Base-by-base conservation (phyloP, 2,113 vertebrate genomes). In the Nyctibius bracteatus region DNA sequence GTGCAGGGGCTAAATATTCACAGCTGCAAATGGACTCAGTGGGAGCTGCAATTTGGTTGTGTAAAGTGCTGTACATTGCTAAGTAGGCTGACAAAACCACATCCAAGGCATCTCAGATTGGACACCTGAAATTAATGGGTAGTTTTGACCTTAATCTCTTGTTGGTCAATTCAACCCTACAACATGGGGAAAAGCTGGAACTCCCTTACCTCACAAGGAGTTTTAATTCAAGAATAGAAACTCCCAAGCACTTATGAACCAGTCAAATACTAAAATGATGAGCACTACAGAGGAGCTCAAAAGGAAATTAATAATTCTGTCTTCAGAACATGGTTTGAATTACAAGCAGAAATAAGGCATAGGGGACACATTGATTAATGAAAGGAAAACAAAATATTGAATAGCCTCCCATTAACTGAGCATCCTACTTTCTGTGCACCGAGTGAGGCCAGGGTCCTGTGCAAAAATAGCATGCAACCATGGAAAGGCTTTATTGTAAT, bases 261-360 rank as follows among this genome's bases (percentile, higher is more conserved):
- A 86, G 80, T 63, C 83, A 92, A 71, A 90, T 22, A 58, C 58
- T 91, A 51, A 94, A 95, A 81, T 47, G 91, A 91, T 94, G 77
- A 96, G 89, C 61, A 61, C 65, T 84, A 79, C 59, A 82, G 68
- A 96, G n/a, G 15, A 95, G 61, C 81, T 80, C 77, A 86, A 78
- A 91, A 96, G 73, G 78, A 97, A 96, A 97, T 95, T 96, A 94
- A 83, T 95, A 96, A 94, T 89, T 87, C 91, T 79, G 27, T 61
- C 86, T 92, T 55, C 65, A 84, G 84, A 95, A 87, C 91, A 88
- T 3, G 5, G 57, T 52, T 84, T 71, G 94, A 96, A 94, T 92
- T 92, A 55, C 3, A 19, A 92, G 66, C 43, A 94, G 84, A 94
- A 95, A 75, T 81, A 95, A 96, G 68, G 44, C 89, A 85, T 41